Percentiles rank a stretch among this genome's conserved stretches.
Evolutionary conservation across 2,797 vertebrate species (phyloP).

Genomic region (Danio jaintianensis): DNA sequence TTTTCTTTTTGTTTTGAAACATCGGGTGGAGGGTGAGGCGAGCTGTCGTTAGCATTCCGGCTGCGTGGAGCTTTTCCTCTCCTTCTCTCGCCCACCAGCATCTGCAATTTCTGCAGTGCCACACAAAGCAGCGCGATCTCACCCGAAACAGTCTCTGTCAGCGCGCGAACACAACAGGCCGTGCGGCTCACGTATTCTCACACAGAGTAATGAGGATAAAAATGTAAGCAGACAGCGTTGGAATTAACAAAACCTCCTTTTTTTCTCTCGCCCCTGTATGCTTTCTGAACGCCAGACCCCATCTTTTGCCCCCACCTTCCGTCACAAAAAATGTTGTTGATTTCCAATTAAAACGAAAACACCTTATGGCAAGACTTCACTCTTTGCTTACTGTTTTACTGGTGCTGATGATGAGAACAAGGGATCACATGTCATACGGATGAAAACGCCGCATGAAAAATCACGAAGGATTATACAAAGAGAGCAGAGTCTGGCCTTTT

Average conservation of each 20-base stretch:
- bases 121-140: constrained; percentile 73
- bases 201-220: constrained; percentile 81
- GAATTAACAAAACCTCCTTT: constrained; percentile 80
- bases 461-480: neutral
- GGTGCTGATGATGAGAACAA: constrained; percentile 50
- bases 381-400: constrained; percentile 58
- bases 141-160: constrained; percentile 70
- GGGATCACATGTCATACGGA: neutral
- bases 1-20: constrained; percentile 54
- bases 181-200: constrained; percentile 62
- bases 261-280: constrained; percentile 59
- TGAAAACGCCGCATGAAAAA: neutral
- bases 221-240: constrained; percentile 81
- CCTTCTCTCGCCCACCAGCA: constrained; percentile 60
- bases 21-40: constrained; percentile 39
- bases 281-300: constrained; percentile 33
- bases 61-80: constrained; percentile 39
- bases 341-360: constrained; percentile 74
- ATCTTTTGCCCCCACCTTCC: constrained; percentile 21
- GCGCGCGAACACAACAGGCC: constrained; percentile 75
- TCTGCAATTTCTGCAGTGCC: constrained; percentile 72
- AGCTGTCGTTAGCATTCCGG: constrained; percentile 71
- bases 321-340: constrained; percentile 61
- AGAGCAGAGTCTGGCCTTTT: neutral
- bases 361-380: constrained; percentile 61